Evolutionary conservation across 1,140 invertebrate species (phyloP).

Genomic region (Metaphire vulgaris): DNA sequence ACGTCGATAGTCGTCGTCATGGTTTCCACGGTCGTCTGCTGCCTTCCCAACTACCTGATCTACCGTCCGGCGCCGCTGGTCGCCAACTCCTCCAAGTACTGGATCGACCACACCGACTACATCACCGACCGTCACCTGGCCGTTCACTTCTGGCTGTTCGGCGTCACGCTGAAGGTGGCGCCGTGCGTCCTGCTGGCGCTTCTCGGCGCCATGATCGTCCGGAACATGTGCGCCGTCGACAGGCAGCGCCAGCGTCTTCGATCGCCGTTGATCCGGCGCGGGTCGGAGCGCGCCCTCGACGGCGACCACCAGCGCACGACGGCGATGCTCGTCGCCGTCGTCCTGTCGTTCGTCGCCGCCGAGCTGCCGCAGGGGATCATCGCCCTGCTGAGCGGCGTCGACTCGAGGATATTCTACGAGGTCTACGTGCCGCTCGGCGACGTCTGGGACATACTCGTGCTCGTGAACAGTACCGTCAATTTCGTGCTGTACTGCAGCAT

Average conservation of each 20-base stretch:
- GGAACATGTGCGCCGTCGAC: constrained; percentile 35
- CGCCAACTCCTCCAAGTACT: background rate
- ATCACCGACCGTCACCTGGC: constrained; percentile 31
- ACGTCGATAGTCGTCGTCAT: constrained; percentile 14
- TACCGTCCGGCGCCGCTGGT: background rate
- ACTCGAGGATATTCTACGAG: constrained; percentile 39
- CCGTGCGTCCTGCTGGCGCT: constrained; percentile 53
- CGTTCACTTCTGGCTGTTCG: constrained; percentile 42
- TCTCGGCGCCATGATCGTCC: constrained; percentile 50
- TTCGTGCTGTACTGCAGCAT: constrained; percentile 91
- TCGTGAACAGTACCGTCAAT: constrained; percentile 85
- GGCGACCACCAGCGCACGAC: constrained; percentile 62
- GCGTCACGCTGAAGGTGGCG: constrained; percentile 44
- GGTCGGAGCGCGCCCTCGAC: background rate
- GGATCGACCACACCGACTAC: constrained; percentile 7
- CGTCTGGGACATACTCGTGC: constrained; percentile 81
- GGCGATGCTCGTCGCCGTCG: constrained; percentile 77
- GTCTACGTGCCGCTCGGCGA: constrained; percentile 65
- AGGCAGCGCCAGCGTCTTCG: background rate
- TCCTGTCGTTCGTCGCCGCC: constrained; percentile 76
- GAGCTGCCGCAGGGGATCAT: constrained; percentile 66
- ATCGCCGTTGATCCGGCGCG: background rate
- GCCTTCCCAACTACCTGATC: constrained; percentile 9
- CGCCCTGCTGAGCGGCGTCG: constrained; percentile 42
- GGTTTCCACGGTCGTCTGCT: constrained; percentile 6